Conservation (phyloP, 37 sponge, comb jelly and placozoan species). For the Mnemiopsis leidyi region DNA sequence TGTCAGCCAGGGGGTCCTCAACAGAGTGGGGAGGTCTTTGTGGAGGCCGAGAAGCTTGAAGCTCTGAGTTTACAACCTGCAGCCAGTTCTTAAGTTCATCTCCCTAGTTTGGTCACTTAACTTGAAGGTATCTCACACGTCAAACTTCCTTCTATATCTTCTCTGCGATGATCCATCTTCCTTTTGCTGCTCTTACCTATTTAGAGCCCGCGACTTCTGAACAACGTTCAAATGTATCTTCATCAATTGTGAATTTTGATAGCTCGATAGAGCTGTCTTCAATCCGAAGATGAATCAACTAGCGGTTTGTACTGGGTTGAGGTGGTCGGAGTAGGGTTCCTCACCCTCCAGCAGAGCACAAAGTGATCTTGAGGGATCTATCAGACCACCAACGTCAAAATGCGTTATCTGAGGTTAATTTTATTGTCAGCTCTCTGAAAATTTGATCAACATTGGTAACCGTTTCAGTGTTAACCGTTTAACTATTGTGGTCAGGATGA, state of each 20-base stretch:
- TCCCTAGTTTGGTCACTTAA: not conserved
- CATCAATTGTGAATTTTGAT: too few species aligned
- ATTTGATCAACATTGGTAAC: too few species aligned
- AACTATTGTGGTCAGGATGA: too few species aligned
- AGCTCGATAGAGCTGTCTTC: too few species aligned
- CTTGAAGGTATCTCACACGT: too few species aligned
- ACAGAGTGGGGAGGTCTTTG: not conserved
- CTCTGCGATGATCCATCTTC: too few species aligned
- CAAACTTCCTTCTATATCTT: too few species aligned
- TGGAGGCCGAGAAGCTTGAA: not conserved
- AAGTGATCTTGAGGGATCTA: constrained; percentile 13
- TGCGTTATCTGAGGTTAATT: not conserved
- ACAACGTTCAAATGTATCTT: too few species aligned
- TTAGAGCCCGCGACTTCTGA: too few species aligned
- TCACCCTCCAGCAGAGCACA: constrained; percentile 43
- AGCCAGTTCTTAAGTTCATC: not conserved
- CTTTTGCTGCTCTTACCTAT: too few species aligned
- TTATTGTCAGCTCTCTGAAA: not conserved
- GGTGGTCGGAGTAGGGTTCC: not conserved
- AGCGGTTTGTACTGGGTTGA: not conserved
- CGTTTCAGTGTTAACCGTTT: too few species aligned
- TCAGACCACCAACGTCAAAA: not conserved
- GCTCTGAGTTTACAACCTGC: not conserved
- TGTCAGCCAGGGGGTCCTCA: not conserved
- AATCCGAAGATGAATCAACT: too few species aligned